These are phyloP conservation scores for Leptopterna dolabrata DNA, from an alignment of 2,888 invertebrate genomes.

Conservation along the genomic window DNA sequence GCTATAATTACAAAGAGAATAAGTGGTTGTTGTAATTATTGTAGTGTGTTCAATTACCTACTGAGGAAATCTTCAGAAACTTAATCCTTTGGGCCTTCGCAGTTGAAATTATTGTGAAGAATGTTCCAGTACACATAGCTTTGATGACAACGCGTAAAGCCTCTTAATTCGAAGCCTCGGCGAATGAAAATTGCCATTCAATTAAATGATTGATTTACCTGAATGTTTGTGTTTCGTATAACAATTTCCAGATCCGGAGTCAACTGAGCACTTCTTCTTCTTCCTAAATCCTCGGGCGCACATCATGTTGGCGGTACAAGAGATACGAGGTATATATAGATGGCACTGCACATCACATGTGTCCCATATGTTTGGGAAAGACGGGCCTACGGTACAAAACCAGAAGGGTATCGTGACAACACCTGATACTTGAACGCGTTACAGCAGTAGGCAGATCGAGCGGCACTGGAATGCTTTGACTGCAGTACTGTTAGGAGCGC, in stretches of 20 bases:
- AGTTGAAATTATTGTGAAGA: too few species aligned
- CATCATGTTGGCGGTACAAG: conserved; percentile 57
- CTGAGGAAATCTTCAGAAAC: too few species aligned
- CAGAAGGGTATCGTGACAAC: not conserved
- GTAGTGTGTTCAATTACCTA: too few species aligned
- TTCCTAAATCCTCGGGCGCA: conserved; percentile 62
- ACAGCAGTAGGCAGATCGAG: not conserved
- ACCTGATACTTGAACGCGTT: not conserved
- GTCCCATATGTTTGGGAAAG: conserved; percentile 25
- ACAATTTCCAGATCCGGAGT: conserved; percentile 60
- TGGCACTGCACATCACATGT: conserved; percentile 43
- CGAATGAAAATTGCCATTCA: too few species aligned
- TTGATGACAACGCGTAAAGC: too few species aligned
- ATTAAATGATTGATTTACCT: conserved; percentile 22
- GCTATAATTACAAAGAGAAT: too few species aligned
- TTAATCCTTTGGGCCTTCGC: too few species aligned
- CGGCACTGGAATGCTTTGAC: conserved; percentile 44
- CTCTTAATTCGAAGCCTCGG: too few species aligned
- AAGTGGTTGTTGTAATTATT: too few species aligned
- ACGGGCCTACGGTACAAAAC: not conserved
- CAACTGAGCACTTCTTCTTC: conserved; percentile 61
- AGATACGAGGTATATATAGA: conserved; percentile 43
- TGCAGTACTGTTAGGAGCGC: conserved; percentile 34
- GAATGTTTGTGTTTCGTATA: conserved; percentile 57
- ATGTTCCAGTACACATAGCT: too few species aligned